These are phyloP conservation scores for Clarias fuscus DNA, from an alignment of 2,797 vertebrate species.

Conservation along the genomic window DNA sequence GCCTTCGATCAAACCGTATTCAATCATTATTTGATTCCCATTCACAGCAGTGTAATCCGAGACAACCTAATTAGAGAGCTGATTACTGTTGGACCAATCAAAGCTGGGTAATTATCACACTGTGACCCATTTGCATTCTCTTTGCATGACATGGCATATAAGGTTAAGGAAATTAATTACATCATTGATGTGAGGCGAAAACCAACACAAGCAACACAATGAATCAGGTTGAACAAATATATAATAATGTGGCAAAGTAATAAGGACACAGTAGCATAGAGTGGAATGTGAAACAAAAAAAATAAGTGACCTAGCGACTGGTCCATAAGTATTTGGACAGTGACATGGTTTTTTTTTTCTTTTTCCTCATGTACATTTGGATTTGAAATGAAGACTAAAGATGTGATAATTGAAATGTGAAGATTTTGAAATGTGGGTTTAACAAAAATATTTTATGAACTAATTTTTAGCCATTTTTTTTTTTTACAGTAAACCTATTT, in stretches of 20 bases:
- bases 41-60: conserved; percentile 24
- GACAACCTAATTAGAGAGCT: conserved; percentile 17
- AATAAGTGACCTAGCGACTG: neutral
- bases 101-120: conserved; percentile 36
- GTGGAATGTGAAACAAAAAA: neutral
- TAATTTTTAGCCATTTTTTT: too few species aligned
- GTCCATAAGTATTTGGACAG: neutral
- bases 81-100: conserved; percentile 29
- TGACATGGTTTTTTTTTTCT: neutral
- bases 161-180: conserved; percentile 12
- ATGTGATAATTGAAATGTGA: neutral
- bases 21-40: conserved; percentile 23
- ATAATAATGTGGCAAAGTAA: neutral
- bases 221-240: neutral
- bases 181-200: neutral
- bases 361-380: too few species aligned
- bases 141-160: conserved; percentile 27
- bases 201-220: neutral
- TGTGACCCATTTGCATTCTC: conserved; percentile 23
- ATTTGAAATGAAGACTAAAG: neutral
- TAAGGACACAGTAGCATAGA: neutral
- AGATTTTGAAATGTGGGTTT: too few species aligned
- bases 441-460: too few species aligned
- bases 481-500: too few species aligned
- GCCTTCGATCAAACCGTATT: neutral